Evolutionary conservation across 2,113 vertebrate species (phyloP), one percentile per base, ranked within the genome.

Genomic region (Cebus imitator): DNA sequence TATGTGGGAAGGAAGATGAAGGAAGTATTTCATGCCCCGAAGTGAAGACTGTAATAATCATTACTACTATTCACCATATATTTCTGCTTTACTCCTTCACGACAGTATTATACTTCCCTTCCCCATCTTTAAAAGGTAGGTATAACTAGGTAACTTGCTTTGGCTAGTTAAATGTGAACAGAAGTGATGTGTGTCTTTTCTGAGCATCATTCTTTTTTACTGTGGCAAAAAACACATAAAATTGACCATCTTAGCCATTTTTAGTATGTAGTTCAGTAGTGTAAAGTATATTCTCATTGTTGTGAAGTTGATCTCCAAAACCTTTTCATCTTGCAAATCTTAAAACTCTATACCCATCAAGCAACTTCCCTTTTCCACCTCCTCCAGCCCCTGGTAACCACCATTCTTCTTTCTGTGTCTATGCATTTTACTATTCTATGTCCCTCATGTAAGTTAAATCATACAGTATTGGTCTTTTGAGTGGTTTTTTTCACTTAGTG

Each of bases 81-180:
- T 61, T 12, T 70, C 40, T 75, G 57, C 32, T 48, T 79, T 81
- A 76, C 37, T 57, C 30, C 50, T 80, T 66, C 12, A 11, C 43
- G 6, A 21, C 50, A 87, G 43, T 58, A 84, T 73, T 64, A 17
- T 7, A 32, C 35, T 25, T 52, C n/a, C 30, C n/a, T 17, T 94
- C 1, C 40, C 57, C 3, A 37, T 76, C 32, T 85, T 55, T 85
- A 37, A 80, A 35, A 96, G 72, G 48, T 61, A 89, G 43, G 78
- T 2, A 3, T 23, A 55, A 73, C 12, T 52, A 45, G 72, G 7
- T 72, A 92, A 61, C 58, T 84, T 89, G 14, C 32, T 92, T 58
- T 95, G 25, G 25, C 43, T 92, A 79, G 73, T 79, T 88, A 79
- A 72, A 52, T 94, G 30, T 95, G 72, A 89, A n/a, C 8, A 78